Evolutionary conservation across 2,797 vertebrate genomes (phyloP), one percentile per base, ranked within the genome.

Genomic region (Threskiornis aethiopicus): DNA sequence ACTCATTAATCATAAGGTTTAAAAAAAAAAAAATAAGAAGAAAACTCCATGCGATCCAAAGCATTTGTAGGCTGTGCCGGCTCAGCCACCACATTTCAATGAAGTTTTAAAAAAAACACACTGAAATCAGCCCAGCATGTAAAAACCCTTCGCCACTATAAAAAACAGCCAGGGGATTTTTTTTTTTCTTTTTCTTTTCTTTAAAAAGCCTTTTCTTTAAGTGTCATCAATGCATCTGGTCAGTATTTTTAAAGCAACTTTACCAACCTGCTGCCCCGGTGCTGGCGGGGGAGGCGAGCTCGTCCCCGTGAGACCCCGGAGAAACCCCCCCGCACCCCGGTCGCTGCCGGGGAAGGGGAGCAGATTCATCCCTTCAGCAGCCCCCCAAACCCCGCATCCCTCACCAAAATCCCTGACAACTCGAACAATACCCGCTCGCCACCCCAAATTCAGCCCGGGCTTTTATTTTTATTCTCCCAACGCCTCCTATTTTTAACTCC

Each of bases 1-100:
- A 97, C 86, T 94, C 90, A 75, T 95, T 92, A 94, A 91, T 95
- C 37, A 64, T 81, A 94, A 91, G 62, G 44, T 14, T 54, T 11
- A 52, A 76, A 52, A 67, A 62, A 80, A 20, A 69, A 20, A 75
- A 61, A 10, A 22, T 25, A 41, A 37, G 8, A 24, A 41, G 2
- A 78, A 66, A 87, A 47, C 71, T 72, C 67, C 39, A 51, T 2
- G 12, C 2, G 0, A 64, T 78, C 70, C 49, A 41, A 71, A 90
- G 75, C 5, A 10, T 57, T 67, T 37, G 83, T 17, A 84, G 64
- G 33, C 84, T 35, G 19, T 7, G 65, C 62, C 11, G 11, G 57
- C 54, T 77, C 76, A 46, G 57, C 61, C 76, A 66, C 62, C 49
- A 62, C 66, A 42, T 69, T 82, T 87, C 94, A 87, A 61, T 78